phyloP scores from a whole-genome alignment of 1,140 invertebrate genomes.

The Brachionus calyciflorus region DNA sequence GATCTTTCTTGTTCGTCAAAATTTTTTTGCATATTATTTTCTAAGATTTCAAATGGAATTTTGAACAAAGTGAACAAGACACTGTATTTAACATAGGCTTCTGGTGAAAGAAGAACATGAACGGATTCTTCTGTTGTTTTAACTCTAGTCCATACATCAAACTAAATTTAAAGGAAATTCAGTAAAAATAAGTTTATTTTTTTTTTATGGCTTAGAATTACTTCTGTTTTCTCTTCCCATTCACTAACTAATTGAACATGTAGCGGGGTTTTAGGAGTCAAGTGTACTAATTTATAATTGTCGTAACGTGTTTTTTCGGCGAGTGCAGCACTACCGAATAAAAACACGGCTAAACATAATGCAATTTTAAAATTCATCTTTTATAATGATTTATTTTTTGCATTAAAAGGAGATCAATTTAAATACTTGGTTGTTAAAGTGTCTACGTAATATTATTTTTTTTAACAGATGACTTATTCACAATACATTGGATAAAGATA shows the following conservation, averaged over 20 bases:
- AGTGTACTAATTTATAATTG: not conserved
- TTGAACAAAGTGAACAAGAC: slow-evolving; percentile 3
- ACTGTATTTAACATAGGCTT: slow-evolving; percentile 29
- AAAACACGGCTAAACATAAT: not conserved
- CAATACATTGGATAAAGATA: no score
- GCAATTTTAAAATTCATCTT: slow-evolving; percentile 22
- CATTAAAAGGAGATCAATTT: not conserved
- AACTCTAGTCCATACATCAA: slow-evolving; percentile 37
- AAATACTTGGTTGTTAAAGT: not conserved
- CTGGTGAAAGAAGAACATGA: slow-evolving; percentile 22
- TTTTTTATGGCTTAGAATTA: not conserved
- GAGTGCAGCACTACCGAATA: not conserved
- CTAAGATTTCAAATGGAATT: slow-evolving; percentile 1
- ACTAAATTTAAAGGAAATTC: not conserved
- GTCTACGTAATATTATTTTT: slow-evolving; percentile 36
- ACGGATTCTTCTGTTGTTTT: slow-evolving; percentile 22
- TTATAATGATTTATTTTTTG: not conserved
- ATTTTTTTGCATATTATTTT: slow-evolving; percentile 32
- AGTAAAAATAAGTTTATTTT: no score
- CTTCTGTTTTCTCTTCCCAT: slow-evolving; percentile 3
- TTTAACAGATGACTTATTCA: not conserved
- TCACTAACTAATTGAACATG: slow-evolving; percentile 3
- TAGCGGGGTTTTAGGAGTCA: slow-evolving; percentile 1
- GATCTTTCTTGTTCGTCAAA: slow-evolving; percentile 28
- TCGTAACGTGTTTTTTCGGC: slow-evolving; percentile 16